These are phyloP conservation scores for Microcebus tavaratra DNA, from an alignment of 2,113 vertebrate species.

Conservation along the genomic window DNA sequence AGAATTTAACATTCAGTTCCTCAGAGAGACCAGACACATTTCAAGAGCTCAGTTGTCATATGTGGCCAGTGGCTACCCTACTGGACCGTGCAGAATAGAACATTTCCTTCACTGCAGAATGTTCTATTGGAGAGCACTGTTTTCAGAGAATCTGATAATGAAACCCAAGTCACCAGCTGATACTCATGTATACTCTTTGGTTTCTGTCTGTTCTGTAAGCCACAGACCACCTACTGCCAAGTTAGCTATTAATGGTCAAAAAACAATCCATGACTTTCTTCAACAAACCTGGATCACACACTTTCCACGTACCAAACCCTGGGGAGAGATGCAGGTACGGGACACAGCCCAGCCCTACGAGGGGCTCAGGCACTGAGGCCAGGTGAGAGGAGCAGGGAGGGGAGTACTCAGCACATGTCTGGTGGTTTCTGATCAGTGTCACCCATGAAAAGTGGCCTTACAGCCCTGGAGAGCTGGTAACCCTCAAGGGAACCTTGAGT, in stretches of 20 bases:
- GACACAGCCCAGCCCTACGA: not conserved
- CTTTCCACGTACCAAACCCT: not conserved
- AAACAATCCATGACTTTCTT: not conserved
- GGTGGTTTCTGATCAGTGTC: not conserved
- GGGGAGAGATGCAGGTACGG: not conserved
- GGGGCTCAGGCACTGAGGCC: too few relatives aligned
- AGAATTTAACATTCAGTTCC: not conserved
- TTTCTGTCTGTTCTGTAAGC: not conserved
- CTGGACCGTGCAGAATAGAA: rapidly evolving
- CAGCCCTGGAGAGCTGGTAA: not conserved
- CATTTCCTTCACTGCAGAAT: not conserved
- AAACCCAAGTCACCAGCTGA: not conserved
- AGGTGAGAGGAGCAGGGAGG: rapidly evolving
- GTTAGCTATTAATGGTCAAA: not conserved
- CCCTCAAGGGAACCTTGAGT: not conserved
- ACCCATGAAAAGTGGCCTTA: not conserved
- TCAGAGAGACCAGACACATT: not conserved
- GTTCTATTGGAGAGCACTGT: not conserved
- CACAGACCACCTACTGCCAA: not conserved
- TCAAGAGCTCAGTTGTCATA: not conserved
- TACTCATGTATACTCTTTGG: rapidly evolving
- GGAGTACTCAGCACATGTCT: not conserved
- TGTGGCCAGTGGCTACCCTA: not conserved
- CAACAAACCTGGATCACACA: not conserved
- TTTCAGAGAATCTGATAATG: not conserved